A percentile compares a stretch with the other conserved stretches of the same genome.
phyloP scores from a whole-genome alignment of 1,140 invertebrate species.

The Condylostylus longicornis region DNA sequence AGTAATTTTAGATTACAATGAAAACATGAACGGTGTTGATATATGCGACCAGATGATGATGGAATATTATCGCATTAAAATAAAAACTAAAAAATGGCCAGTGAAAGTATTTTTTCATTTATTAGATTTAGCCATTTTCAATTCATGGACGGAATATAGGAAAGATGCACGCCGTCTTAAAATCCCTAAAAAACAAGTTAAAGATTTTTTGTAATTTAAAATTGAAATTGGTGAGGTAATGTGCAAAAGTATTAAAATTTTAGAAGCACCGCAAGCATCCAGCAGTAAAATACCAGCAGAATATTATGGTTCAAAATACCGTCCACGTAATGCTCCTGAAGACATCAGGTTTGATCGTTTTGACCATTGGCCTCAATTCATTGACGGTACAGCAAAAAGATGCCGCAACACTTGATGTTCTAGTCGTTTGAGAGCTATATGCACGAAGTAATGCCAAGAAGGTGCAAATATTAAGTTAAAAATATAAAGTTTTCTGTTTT shows the following conservation, averaged over 20 bases:
- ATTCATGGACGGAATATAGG: constrained; percentile 9
- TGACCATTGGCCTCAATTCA: constrained; percentile 1
- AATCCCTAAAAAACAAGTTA: neutral
- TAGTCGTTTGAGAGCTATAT: neutral
- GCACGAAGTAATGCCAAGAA: no score
- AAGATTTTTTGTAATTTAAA: constrained; percentile 1
- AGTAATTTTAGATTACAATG: constrained; percentile 6
- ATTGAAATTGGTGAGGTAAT: neutral
- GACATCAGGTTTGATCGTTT: neutral
- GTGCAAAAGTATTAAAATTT: neutral
- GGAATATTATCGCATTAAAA: constrained; percentile 9
- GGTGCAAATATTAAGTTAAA: no score
- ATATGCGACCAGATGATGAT: constrained; percentile 8
- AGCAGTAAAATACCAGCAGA: neutral
- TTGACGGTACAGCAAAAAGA: neutral
- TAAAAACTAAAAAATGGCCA: constrained; percentile 10
- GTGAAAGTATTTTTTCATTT: constrained; percentile 11
- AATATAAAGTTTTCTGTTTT: no score
- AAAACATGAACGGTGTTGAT: constrained; percentile 8
- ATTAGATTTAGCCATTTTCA: constrained; percentile 10
- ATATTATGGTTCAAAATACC: constrained; percentile 1
- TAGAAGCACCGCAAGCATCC: neutral
- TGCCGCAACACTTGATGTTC: neutral
- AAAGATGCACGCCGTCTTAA: neutral
- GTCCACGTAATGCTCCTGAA: constrained; percentile 1